phyloP scores from a whole-genome alignment of 2,888 invertebrate genomes.

The Oasisia sp. region DNA sequence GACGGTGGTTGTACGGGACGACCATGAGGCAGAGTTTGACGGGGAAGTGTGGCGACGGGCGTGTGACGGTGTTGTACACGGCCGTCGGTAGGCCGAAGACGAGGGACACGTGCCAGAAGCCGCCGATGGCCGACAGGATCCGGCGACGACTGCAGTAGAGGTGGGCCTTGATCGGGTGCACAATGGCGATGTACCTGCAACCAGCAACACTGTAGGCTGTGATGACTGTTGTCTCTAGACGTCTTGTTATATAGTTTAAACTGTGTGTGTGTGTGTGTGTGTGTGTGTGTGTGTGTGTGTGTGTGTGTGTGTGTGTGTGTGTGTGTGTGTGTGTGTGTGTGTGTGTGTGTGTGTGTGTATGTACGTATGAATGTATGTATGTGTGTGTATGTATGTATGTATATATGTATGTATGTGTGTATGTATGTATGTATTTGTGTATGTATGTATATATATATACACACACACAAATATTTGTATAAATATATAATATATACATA shows the following conservation, averaged over 20 bases:
- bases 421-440: conserved; percentile 23
- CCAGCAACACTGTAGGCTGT: neutral
- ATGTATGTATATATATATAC: conserved; percentile 30
- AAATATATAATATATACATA: conserved; percentile 27
- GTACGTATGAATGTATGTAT: too few relatives aligned
- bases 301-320: too few relatives aligned
- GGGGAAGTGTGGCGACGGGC: conserved; percentile 36
- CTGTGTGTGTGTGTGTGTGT: neutral
- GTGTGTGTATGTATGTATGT: too few relatives aligned
- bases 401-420: neutral
- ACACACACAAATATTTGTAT: too few relatives aligned
- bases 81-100: conserved; percentile 61
- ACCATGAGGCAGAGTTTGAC: conserved; percentile 57
- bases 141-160: conserved; percentile 62
- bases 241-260: neutral
- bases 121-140: conserved; percentile 56
- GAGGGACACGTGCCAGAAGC: conserved; percentile 63
- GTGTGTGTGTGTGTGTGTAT: too few relatives aligned
- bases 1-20: conserved; percentile 50
- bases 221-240: neutral
- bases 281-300: too few relatives aligned
- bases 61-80: conserved; percentile 56
- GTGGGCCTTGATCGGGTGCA: conserved; percentile 65
- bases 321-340: too few relatives aligned
- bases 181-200: conserved; percentile 65